These are phyloP conservation scores for Caenorhabditis auriculariae DNA, from an alignment of 2,888 invertebrate genomes.

Conservation along the genomic window DNA sequence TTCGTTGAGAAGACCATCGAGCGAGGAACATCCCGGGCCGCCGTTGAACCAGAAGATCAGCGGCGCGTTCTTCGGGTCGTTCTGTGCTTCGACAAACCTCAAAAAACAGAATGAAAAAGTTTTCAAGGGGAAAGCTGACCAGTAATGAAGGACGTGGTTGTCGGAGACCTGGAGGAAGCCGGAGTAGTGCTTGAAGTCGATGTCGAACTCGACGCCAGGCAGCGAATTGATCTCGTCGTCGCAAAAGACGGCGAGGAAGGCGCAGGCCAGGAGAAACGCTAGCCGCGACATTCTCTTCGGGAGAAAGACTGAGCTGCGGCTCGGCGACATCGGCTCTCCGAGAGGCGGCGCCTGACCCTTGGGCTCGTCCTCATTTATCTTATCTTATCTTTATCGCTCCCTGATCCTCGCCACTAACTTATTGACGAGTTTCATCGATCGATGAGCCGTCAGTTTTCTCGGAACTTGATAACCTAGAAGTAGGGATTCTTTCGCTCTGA, in stretches of 20 bases:
- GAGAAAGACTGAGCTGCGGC: not conserved
- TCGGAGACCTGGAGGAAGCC: conserved; percentile 64
- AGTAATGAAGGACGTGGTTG: conserved; percentile 66
- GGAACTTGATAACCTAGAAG: too few species aligned
- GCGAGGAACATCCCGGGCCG: conserved; percentile 67
- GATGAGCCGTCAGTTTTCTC: too few species aligned
- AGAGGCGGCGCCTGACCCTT: too few species aligned
- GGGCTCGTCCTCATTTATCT: too few species aligned
- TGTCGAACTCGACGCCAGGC: conserved; percentile 53
- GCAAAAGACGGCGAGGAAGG: not conserved
- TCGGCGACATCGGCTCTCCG: not conserved
- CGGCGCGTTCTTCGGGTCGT: conserved; percentile 51
- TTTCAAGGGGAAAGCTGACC: conserved; percentile 56
- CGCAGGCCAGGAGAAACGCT: too few species aligned
- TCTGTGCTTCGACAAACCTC: conserved; percentile 61
- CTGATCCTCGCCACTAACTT: too few species aligned
- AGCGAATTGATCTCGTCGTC: conserved; percentile 52
- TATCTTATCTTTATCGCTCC: too few species aligned
- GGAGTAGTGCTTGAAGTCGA: conserved; percentile 60
- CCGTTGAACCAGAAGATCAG: conserved; percentile 62
- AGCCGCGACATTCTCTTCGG: too few species aligned
- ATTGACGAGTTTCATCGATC: too few species aligned
- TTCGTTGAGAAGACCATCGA: conserved; percentile 66
- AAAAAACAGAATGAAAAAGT: conserved; percentile 1
- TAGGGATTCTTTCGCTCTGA: too few species aligned